Conservation (phyloP, 2,888 invertebrate genomes). For the Cerastis leucographa region DNA sequence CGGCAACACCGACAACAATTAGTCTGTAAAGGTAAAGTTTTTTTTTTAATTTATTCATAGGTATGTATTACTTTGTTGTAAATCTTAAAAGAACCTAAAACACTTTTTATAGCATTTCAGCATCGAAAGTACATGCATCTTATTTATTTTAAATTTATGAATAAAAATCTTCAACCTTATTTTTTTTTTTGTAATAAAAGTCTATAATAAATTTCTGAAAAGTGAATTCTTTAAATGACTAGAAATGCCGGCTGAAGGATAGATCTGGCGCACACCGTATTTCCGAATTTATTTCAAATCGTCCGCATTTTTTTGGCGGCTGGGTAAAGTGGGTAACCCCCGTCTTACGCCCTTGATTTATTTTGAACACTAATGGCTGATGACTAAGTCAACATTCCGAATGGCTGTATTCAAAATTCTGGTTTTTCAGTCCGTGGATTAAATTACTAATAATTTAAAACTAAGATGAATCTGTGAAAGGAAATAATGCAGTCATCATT, state of each 20-base stretch:
- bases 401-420: neutral
- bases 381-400: neutral
- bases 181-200: neutral
- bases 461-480: neutral
- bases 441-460: neutral
- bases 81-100: neutral
- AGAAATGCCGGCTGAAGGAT: neutral
- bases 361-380: neutral
- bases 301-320: neutral
- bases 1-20: neutral
- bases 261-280: neutral
- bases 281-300: neutral
- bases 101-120: neutral
- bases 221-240: neutral
- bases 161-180: neutral
- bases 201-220: neutral
- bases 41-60: neutral
- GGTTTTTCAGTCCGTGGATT: neutral
- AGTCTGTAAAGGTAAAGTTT: neutral
- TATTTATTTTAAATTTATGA: neutral
- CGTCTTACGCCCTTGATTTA: neutral
- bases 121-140: neutral
- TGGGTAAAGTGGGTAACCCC: neutral
- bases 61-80: neutral
- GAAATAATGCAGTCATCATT: constrained; percentile 6